Conservation (phyloP, 1,140 invertebrate species). For the Apis cerana region DNA sequence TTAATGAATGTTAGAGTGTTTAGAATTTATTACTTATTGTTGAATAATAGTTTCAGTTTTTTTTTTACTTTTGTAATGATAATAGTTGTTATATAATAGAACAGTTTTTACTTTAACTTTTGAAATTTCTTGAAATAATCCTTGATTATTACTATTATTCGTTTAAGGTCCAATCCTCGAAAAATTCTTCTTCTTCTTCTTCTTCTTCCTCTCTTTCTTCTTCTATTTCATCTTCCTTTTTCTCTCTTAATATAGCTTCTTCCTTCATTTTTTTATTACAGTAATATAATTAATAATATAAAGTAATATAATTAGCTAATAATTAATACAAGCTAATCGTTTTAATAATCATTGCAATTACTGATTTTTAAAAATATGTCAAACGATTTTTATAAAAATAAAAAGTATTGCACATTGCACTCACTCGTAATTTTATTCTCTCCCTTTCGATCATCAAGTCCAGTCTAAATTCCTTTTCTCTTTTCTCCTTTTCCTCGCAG, state of each 20-base stretch:
- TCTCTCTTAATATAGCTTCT: too few relatives aligned
- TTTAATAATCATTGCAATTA: background rate
- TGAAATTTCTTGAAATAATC: too few relatives aligned
- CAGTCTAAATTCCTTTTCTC: slow-evolving; percentile 51
- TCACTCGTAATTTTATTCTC: slow-evolving; percentile 33
- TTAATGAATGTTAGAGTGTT: too few relatives aligned
- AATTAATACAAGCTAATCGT: too few relatives aligned
- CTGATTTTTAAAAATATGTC: background rate
- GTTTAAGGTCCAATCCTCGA: background rate
- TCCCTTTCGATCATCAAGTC: slow-evolving; percentile 55
- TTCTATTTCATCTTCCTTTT: background rate
- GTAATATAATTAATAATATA: background rate
- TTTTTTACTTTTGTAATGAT: too few relatives aligned
- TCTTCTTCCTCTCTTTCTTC: background rate
- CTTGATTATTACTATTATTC: background rate
- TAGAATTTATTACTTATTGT: too few relatives aligned
- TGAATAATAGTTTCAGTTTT: too few relatives aligned
- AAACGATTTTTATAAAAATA: background rate
- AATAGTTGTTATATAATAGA: too few relatives aligned
- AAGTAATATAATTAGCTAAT: too few relatives aligned
- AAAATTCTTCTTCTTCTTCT: background rate
- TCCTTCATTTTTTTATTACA: too few relatives aligned
- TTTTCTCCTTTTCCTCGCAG: slow-evolving; percentile 54
- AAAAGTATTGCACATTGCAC: background rate
- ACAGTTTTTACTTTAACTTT: too few relatives aligned